Evolutionary conservation across 2,888 invertebrate species (phyloP), one percentile per base, ranked within the genome.

Genomic region (Thecophora atra): DNA sequence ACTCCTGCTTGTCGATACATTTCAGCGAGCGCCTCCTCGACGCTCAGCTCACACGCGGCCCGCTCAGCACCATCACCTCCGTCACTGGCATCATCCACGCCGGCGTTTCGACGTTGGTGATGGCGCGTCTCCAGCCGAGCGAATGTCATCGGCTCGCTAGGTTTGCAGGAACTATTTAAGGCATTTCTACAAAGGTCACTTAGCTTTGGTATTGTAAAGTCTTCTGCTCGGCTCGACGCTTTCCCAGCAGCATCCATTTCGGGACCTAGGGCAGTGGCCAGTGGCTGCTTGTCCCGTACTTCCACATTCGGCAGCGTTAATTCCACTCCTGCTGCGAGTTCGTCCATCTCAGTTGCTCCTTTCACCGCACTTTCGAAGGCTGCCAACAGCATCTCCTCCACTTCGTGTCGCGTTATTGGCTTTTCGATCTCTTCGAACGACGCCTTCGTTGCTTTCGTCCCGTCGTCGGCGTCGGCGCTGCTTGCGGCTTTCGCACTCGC

Each of bases 181-280:
- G 86, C 86, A 84, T 80, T 82, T 81, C 85, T 85, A 82, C 86
- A 86, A 85, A 86, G 86, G 84, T 84, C 86, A 86, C 86, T 86
- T 86, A 86, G 81, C 84, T 86, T 86, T 82, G 86, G 85, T 83
- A 85, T 81, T 75, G 73, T 76, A 70, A 76, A 70, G 30, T 71
- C 47, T 64, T 54, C 58, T 56, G 1, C 65, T 65, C 24, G 63
- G 30, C 47, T 56, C 64, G 47, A 5, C 19, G 54, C 21, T 37
- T 47, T 19, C 58, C 24, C 19, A 19, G 26, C 17, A 8, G 17
- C 0, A 19, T 69, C 42, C 21, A 21, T 17, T 42, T 71, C 30
- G 8, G 21, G 65, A n/a, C 47, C n/a, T 28, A 21, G 21, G 11
- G 54, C 6, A 26, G 21, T 56, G 5, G 56, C 24, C 3, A 56